Evolutionary conservation across 2,113 vertebrate species (phyloP), one percentile per base, ranked within the genome.

Genomic region (Camelus dromedarius): DNA sequence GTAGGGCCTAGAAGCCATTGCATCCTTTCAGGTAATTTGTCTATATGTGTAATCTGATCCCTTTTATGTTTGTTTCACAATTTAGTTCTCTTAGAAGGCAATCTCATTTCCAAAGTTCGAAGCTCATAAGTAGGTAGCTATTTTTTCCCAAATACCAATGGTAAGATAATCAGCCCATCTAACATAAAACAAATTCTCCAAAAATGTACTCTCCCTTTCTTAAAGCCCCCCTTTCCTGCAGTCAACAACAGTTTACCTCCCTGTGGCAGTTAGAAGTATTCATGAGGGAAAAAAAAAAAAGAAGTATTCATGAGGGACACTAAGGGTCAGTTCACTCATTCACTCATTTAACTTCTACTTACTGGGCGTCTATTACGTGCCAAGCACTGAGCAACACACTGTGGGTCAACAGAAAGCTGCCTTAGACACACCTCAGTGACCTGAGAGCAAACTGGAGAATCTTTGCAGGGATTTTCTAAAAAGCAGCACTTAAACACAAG

Each of bases 21-120:
- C 16, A 67, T 69, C 50, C 80, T 89, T 93, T 92, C 20, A 89
- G 22, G 32, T 64, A n/a, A 70, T 72, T 89, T 76, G 35, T 26
- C 56, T 93, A n/a, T 18, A 75, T 38, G 50, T 79, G 52, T 91
- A 81, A 92, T 48, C 50, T 38, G 24, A 77, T 54, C 70, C 32
- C 13, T 89, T 82, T 72, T 38, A 83, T 48, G 32, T 48, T 77
- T 22, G 4, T 70, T 70, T 88, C 69, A 87, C 46, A 93, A n/a
- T 15, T 60, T 52, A 38, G 13, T 13, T 92, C 20, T 96, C 93
- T 42, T 67, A 72, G 52, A 86, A 95, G 14, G 62, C 32, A 91
- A 87, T 82, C 76, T 93, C 46, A 35, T 87, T 93, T 70, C 69
- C 30, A n/a, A 84, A 54, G 50, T 67, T 93, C 66, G 58, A 93